Base-by-base conservation (phyloP, 2,888 invertebrate species). In the Dinocampus coccinellae region DNA sequence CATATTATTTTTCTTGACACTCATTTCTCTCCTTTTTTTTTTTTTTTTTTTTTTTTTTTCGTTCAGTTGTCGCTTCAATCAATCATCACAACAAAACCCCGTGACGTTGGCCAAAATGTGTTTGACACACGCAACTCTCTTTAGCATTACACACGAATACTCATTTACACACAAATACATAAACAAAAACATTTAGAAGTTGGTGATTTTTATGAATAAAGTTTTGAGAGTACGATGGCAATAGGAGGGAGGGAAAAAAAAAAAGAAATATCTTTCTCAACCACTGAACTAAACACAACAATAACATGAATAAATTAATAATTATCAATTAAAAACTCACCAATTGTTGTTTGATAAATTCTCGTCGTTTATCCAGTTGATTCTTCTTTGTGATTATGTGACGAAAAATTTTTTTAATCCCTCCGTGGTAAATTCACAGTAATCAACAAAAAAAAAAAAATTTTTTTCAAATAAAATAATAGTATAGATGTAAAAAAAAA, bases 371-470 rank as follows among this genome's bases (percentile, higher is more conserved):
- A 29, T 26, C 47, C 29, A 16, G 29, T 16, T 47, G 47, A 29
- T 47, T n/a, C n/a, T n/a, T n/a, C n/a, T n/a, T n/a, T 47, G 47
- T 20, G n/a, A 11, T 13, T 11, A 26, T 4, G 16, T 60, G 1
- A 20, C 29, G 42, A 1, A 3, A 29, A 63, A 63, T 52, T 63
- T n/a, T 26, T 29, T 63, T 24, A 63, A 63, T 63, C 63, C 63
- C 42, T 47, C 33, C 39, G 24, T 26, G 24, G 6, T 33, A 29
- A n/a, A 7, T 4, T 29, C 33, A 16, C 16, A 33, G 33, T 33
- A 33, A 33, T 20, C n/a, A 33, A n/a, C 13, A 42, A 36, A 36
- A 36, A 11, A 11, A 2, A 42, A 42, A 42, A 11, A 42, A 42
- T 42, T 11, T n/a, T n/a, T n/a, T n/a, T n/a, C n/a, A n/a, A n/a